Conservation (phyloP, 2,797 vertebrate species). For the Rhynchonycteris naso region DNA sequence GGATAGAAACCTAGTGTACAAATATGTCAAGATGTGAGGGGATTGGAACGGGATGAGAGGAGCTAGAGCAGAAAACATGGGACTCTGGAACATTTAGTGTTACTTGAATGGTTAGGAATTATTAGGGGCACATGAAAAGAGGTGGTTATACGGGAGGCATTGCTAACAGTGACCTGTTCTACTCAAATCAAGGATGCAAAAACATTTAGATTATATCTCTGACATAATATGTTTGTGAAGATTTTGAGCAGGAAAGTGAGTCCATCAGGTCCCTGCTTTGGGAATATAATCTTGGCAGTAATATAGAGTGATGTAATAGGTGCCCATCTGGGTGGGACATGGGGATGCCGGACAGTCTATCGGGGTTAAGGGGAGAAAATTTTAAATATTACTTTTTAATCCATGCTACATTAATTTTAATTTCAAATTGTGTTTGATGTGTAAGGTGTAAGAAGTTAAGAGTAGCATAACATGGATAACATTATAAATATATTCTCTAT, state of each 20-base stretch:
- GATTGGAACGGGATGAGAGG: neutral
- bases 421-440: conserved; percentile 47
- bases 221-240: neutral
- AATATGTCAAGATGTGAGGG: neutral
- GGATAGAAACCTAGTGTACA: neutral
- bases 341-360: neutral
- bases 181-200: neutral
- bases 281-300: neutral
- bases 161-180: neutral
- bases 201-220: neutral
- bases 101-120: neutral
- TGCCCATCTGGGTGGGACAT: neutral
- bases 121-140: neutral
- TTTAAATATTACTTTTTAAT: conserved; percentile 30
- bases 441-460: neutral
- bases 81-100: neutral
- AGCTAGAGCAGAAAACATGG: neutral
- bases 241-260: neutral
- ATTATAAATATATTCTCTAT: neutral
- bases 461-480: neutral
- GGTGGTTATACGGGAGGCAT: neutral
- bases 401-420: neutral
- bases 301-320: neutral
- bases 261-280: neutral
- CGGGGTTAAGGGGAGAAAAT: neutral